A percentile compares a stretch with the other conserved stretches of the same genome.
phyloP scores from a whole-genome alignment of 1,140 invertebrate species.

The Carcinoscorpius rotundicauda region DNA sequence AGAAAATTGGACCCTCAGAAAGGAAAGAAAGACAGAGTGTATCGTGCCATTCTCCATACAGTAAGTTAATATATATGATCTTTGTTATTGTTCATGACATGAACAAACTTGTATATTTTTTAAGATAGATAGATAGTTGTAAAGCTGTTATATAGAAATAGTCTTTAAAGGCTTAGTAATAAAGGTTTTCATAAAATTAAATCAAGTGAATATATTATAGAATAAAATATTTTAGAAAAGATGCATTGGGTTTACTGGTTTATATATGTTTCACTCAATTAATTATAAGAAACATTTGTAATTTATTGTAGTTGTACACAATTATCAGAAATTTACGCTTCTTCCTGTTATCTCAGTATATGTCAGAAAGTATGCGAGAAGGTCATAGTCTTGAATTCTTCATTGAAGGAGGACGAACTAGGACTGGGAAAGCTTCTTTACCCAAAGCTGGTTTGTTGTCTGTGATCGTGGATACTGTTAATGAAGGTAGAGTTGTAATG shows the following conservation, averaged over 20 bases:
- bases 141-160: too few relatives aligned
- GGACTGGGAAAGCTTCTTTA: constrained; percentile 78
- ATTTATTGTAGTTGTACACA: too few relatives aligned
- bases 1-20: constrained; percentile 50
- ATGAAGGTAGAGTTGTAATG: too few relatives aligned
- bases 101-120: too few relatives aligned
- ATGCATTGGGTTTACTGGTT: too few relatives aligned
- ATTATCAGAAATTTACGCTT: background rate
- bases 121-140: too few relatives aligned
- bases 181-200: too few relatives aligned
- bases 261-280: too few relatives aligned
- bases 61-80: constrained; percentile 6
- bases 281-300: too few relatives aligned
- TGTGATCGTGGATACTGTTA: constrained; percentile 77
- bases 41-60: constrained; percentile 71
- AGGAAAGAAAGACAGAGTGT: constrained; percentile 56
- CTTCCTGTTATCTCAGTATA: constrained; percentile 43
- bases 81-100: background rate
- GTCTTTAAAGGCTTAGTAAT: too few relatives aligned
- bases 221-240: too few relatives aligned
- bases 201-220: too few relatives aligned
- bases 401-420: constrained; percentile 81
- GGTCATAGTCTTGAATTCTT: constrained; percentile 91
- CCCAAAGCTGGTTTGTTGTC: constrained; percentile 88
- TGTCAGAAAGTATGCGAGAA: constrained; percentile 63